These are phyloP conservation scores for Bombus confusus DNA, from an alignment of 1,140 invertebrate genomes.

Conservation along the genomic window DNA sequence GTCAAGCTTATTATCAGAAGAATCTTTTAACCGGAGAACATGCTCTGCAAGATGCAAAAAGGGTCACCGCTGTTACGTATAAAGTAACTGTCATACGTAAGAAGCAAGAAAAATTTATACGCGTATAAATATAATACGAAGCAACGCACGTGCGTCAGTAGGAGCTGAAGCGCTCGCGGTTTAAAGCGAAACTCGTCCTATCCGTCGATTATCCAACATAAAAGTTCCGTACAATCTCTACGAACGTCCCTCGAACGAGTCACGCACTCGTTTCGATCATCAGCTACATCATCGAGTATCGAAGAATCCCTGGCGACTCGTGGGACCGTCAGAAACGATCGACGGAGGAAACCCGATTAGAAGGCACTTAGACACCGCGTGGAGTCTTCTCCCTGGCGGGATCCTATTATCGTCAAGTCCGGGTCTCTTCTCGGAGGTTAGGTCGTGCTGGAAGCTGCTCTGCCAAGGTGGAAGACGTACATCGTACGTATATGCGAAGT, in stretches of 20 bases:
- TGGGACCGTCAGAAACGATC: conserved; percentile 4
- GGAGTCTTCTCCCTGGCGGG: conserved; percentile 9
- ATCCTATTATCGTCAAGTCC: conserved; percentile 49
- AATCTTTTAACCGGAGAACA: no score
- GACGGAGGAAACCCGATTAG: conserved; percentile 52
- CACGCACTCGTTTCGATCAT: not conserved
- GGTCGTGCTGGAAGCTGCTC: not conserved
- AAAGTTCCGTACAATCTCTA: conserved; percentile 10
- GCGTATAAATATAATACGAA: not conserved
- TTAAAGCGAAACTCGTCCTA: not conserved
- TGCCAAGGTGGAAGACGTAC: not conserved
- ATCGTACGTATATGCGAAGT: conserved; percentile 43
- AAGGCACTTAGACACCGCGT: conserved; percentile 49
- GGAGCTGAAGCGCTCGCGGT: not conserved
- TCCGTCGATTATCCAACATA: not conserved
- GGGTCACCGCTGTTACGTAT: no score
- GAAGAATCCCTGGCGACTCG: not conserved
- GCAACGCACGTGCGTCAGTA: not conserved
- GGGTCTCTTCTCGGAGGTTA: conserved; percentile 27
- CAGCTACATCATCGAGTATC: not conserved
- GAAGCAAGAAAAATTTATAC: not conserved
- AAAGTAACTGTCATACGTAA: no score
- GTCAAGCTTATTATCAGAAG: no score
- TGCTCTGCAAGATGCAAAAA: no score
- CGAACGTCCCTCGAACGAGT: not conserved